These are phyloP conservation scores for Ypsolopha sequella DNA, from an alignment of 2,888 invertebrate genomes.

Conservation along the genomic window DNA sequence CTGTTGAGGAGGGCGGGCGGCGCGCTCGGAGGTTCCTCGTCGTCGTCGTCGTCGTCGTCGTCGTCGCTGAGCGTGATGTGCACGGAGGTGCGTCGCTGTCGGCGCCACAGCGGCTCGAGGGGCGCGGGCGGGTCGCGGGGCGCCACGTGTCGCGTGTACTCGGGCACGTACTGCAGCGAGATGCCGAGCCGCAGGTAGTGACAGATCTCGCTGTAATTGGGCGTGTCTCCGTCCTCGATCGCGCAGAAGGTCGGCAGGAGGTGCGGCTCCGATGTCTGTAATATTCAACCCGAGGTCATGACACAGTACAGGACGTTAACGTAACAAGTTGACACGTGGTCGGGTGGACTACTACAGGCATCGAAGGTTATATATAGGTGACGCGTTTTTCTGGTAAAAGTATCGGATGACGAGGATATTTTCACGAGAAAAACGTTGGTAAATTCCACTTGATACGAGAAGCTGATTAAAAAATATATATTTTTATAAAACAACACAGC, in stretches of 20 bases:
- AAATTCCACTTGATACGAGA: too few species aligned
- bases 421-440: too few species aligned
- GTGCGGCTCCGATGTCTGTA: slow-evolving; percentile 52
- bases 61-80: not conserved
- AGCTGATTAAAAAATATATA: too few species aligned
- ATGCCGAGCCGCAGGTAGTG: slow-evolving; percentile 52
- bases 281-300: slow-evolving; percentile 17
- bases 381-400: too few species aligned
- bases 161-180: slow-evolving; percentile 48
- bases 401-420: too few species aligned
- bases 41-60: not conserved
- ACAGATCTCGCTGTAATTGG: slow-evolving; percentile 47
- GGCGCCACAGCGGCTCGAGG: slow-evolving; percentile 7
- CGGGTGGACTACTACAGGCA: not conserved
- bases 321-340: not conserved
- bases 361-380: not conserved
- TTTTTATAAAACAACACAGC: too few species aligned
- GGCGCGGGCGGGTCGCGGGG: slow-evolving; percentile 17
- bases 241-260: slow-evolving; percentile 65
- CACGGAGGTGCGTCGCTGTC: not conserved
- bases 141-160: slow-evolving; percentile 50
- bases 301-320: not conserved
- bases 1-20: too few species aligned
- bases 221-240: slow-evolving; percentile 60
- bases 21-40: too few species aligned